Conservation (phyloP, 2,888 invertebrate genomes). For the Rosalia funebris region DNA sequence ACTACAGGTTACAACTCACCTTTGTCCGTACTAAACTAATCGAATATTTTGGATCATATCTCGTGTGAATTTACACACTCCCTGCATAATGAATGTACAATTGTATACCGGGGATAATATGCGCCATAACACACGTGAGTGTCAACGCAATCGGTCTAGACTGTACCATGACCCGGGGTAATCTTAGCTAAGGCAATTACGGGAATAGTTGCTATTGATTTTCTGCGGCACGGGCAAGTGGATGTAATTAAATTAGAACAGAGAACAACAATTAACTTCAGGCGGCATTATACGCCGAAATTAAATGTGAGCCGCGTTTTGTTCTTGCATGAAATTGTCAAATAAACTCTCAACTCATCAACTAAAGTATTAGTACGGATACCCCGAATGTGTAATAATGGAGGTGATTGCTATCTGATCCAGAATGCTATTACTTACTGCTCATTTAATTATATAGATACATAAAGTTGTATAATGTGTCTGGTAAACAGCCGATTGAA, state of each 20-base stretch:
- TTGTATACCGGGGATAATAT: neutral
- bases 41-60: too few relatives aligned
- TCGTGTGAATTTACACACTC: too few relatives aligned
- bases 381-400: too few relatives aligned
- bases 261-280: neutral
- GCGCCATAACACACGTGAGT: neutral
- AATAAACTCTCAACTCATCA: neutral
- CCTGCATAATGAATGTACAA: too few relatives aligned
- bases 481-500: too few relatives aligned
- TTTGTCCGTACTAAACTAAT: too few relatives aligned
- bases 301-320: neutral
- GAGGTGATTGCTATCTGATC: too few relatives aligned
- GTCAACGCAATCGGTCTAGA: constrained; percentile 1
- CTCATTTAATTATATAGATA: too few relatives aligned
- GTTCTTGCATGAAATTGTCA: neutral
- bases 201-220: constrained; percentile 13
- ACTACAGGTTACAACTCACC: too few relatives aligned
- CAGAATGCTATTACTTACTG: too few relatives aligned
- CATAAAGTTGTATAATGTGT: too few relatives aligned
- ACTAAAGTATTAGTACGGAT: too few relatives aligned
- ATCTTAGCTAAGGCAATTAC: constrained; percentile 13
- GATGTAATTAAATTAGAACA: neutral
- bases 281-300: neutral
- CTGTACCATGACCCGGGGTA: neutral
- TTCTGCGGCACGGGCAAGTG: constrained; percentile 6